Conservation (phyloP, 2,797 vertebrate species). For the Staurois parvus region DNA sequence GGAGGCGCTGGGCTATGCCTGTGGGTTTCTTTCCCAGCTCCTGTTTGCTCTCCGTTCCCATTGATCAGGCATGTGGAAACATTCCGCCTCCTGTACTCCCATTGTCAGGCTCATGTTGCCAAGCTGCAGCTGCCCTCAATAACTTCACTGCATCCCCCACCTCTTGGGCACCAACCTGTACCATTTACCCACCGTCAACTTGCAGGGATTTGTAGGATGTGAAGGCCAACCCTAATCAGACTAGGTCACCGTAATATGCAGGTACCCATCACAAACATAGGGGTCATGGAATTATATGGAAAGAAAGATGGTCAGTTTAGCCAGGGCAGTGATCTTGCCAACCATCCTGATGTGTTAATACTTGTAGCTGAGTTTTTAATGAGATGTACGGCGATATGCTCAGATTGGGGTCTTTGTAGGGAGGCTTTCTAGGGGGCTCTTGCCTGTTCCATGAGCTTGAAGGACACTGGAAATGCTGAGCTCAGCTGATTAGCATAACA, state of each 20-base stretch:
- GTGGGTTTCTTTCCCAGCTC: constrained; percentile 83
- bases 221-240: not conserved
- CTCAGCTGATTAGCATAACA: constrained; percentile 82
- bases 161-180: constrained; percentile 76
- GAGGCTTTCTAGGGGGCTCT: constrained; percentile 54
- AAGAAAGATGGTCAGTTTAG: constrained; percentile 1
- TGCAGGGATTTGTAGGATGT: constrained; percentile 47
- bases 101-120: constrained; percentile 86
- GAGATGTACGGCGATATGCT: constrained; percentile 7
- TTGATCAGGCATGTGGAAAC: constrained; percentile 99
- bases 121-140: constrained; percentile 82
- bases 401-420: constrained; percentile 31
- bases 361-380: constrained; percentile 40
- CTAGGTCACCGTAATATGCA: not conserved
- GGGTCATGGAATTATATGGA: not conserved
- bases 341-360: constrained; percentile 35
- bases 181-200: constrained; percentile 58
- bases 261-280: not conserved
- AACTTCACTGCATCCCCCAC: constrained; percentile 74
- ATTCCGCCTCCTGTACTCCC: constrained; percentile 91
- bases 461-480: constrained; percentile 77
- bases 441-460: constrained; percentile 69
- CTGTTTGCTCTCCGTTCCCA: constrained; percentile 88
- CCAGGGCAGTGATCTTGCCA: constrained; percentile 15
- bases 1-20: constrained; percentile 79